These are phyloP conservation scores for Colletes collaris DNA, from an alignment of 2,888 invertebrate species.

Conservation along the genomic window DNA sequence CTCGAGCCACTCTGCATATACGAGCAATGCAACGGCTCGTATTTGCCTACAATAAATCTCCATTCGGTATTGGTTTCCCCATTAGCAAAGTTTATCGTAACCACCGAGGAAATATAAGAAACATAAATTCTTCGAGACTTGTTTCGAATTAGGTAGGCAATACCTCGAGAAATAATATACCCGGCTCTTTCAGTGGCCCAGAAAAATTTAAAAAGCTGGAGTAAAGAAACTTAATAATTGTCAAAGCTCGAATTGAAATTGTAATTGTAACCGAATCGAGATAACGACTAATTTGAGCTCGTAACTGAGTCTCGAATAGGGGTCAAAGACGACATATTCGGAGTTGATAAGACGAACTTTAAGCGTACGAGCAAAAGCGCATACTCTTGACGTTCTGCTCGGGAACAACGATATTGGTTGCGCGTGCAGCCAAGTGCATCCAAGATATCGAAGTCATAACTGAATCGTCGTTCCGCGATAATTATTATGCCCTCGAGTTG, in stretches of 20 bases:
- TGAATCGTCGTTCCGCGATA: constrained; percentile 47
- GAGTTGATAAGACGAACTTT: constrained; percentile 52
- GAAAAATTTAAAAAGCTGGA: background rate
- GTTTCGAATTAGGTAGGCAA: constrained; percentile 5
- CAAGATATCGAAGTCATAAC: constrained; percentile 41
- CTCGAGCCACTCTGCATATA: constrained; percentile 4
- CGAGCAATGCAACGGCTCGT: constrained; percentile 17
- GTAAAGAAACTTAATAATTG: too few species aligned
- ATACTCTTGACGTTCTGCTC: constrained; percentile 8
- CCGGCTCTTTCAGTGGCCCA: too few species aligned
- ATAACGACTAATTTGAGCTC: constrained; percentile 14
- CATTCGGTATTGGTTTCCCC: constrained; percentile 32
- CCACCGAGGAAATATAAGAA: constrained; percentile 24
- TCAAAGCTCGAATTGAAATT: constrained; percentile 4
- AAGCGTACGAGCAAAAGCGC: constrained; percentile 16
- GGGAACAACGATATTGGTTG: constrained; percentile 34
- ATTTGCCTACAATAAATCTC: constrained; percentile 31
- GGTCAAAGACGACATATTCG: constrained; percentile 44
- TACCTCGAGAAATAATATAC: background rate
- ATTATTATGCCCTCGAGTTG: constrained; percentile 57
- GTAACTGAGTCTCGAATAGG: constrained; percentile 25
- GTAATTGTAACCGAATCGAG: background rate
- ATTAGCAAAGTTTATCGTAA: constrained; percentile 45
- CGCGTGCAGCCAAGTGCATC: constrained; percentile 42
- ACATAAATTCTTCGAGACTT: constrained; percentile 42